These are phyloP conservation scores for Platichthys flesus DNA, from an alignment of 2,113 vertebrate genomes.

Conservation along the genomic window DNA sequence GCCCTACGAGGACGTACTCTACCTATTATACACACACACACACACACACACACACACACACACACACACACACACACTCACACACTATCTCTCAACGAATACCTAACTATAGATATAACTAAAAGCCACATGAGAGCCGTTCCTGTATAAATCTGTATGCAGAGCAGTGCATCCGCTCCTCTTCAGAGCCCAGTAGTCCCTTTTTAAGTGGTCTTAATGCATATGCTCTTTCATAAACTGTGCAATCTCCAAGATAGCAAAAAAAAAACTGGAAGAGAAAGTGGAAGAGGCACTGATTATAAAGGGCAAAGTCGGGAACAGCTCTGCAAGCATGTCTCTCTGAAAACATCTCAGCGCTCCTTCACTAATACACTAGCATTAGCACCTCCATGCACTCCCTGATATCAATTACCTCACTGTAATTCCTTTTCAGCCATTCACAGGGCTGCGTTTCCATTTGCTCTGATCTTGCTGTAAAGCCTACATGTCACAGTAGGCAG, in stretches of 20 bases:
- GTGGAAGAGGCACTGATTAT: slow-evolving; percentile 19
- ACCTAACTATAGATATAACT: slow-evolving; percentile 29
- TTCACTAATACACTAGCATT: slow-evolving; percentile 32
- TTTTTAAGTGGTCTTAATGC: slow-evolving; percentile 63
- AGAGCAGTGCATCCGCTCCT: slow-evolving; percentile 2
- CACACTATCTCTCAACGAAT: slow-evolving; percentile 19
- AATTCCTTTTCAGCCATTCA: slow-evolving; percentile 3
- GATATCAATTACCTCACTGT: slow-evolving; percentile 15
- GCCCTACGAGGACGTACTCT: slow-evolving; percentile 1
- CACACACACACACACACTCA: not conserved
- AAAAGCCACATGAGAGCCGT: slow-evolving; percentile 23
- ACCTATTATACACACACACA: slow-evolving; percentile 21
- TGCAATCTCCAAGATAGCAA: slow-evolving; percentile 27
- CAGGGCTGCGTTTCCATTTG: slow-evolving; percentile 3
- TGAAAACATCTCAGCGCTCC: slow-evolving; percentile 38
- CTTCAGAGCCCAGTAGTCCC: slow-evolving; percentile 34
- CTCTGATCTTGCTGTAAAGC: slow-evolving; percentile 25
- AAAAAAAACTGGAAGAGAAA: slow-evolving; percentile 34
- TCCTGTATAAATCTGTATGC: slow-evolving; percentile 44
- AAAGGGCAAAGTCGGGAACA: slow-evolving; percentile 22
- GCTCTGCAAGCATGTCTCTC: not conserved
- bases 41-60: not conserved
- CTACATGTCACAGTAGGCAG: slow-evolving; percentile 32
- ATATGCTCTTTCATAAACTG: slow-evolving; percentile 48
- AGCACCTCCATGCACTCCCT: slow-evolving; percentile 16